Base-by-base conservation (phyloP, 2,888 invertebrate genomes). In the Agrilus mali region DNA sequence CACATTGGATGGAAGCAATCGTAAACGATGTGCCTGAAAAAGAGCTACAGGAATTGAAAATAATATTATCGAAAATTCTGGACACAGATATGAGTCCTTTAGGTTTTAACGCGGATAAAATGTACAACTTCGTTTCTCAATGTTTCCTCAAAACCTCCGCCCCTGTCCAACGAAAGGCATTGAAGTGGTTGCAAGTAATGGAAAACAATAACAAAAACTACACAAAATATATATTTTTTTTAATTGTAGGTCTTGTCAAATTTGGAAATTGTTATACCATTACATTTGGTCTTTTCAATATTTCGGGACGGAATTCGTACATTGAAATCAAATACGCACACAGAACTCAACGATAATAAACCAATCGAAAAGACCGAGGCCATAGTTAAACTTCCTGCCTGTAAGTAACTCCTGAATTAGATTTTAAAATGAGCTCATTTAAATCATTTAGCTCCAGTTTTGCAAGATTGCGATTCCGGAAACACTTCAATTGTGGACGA, bases 1-100 rank as follows among this genome's bases (percentile, higher is more conserved):
- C 98, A 0, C 86, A 90, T 56, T 98, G 98, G 98, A 86, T 98
- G 84, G 95, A 96, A 66, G 92, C 95, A 1, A 90, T 98, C 52
- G 88, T 88, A 40, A 85, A 86, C 47, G 90, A 92, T 60, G 88
- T 92, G 0, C 87, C 88, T 0, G 87, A 90, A 63, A 86, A 89
- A 63, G 94, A 92, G 59, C 69, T 90, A 36, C 70, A 75, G 39
- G 90, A 93, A 60, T 66, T 94, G 13, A 86, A 89, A 66, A 82
- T 88, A 49, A 78, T 89, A 31, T 70, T 67, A 55, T 93, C 89
- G 60, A 97, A 97, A 78, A 90, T 97, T 47, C 75, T 98, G 58
- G 98, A 98, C 71, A 86, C 92, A 0, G 95, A 96, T 59, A 87
- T 95, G 77, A 89, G 88, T 48, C 92, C 96, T 40, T 70, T 95